phyloP scores from a whole-genome alignment of 2,888 invertebrate species.

The Scrobipalpa costella region DNA sequence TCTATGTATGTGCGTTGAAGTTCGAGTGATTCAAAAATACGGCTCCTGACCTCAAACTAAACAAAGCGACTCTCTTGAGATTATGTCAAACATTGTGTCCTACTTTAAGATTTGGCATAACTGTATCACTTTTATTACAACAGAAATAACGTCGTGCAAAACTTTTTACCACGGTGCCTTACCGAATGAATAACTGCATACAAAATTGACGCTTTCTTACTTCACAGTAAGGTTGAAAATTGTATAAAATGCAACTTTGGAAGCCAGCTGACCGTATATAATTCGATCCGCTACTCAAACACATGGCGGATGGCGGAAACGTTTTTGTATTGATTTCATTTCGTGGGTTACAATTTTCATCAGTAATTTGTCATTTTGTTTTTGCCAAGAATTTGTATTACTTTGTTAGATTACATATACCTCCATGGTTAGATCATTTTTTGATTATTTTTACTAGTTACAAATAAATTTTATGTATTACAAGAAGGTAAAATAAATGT shows the following conservation, averaged over 20 bases:
- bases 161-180: neutral
- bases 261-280: slow-evolving; percentile 49
- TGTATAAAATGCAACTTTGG: neutral
- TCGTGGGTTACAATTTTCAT: slow-evolving; percentile 20
- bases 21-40: too few relatives aligned
- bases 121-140: too few relatives aligned
- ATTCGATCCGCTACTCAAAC: slow-evolving; percentile 47
- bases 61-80: too few relatives aligned
- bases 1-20: too few relatives aligned
- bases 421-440: too few relatives aligned
- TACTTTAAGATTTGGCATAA: too few relatives aligned
- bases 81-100: too few relatives aligned
- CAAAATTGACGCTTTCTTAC: neutral
- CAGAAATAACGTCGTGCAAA: neutral
- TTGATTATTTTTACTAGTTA: too few relatives aligned
- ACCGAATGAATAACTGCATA: neutral
- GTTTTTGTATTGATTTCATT: slow-evolving; percentile 54
- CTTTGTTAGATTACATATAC: too few relatives aligned
- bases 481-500: too few relatives aligned
- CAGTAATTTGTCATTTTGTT: slow-evolving; percentile 19
- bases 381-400: neutral
- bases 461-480: neutral
- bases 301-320: slow-evolving; percentile 58
- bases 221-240: neutral
- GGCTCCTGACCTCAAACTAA: too few relatives aligned